Base-by-base conservation (phyloP, 2,888 invertebrate genomes). In the Hylaea fasciaria region DNA sequence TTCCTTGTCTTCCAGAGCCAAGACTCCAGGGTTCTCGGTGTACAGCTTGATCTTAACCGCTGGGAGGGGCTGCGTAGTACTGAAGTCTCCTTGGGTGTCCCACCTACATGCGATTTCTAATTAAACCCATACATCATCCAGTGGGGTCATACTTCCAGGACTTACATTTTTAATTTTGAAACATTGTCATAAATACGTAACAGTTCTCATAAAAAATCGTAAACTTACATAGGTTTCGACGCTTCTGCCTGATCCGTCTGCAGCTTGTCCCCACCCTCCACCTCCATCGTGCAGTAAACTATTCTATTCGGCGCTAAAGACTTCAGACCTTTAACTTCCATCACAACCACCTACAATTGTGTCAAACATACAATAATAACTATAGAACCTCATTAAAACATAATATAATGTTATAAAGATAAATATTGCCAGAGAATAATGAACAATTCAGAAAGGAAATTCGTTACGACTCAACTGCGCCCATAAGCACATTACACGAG, bases 271-370 rank as follows among this genome's bases (percentile, higher is more conserved):
- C 99, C 98, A 65, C 98, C 99, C 89, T 99, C 99, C 39, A 99
- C 98, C 92, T 99, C 99, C 99, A 99, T 99, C 17, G 99, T 99
- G 89, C 99, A 99, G 92, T 99, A 99, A 51, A 99, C 99, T 85
- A 99, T 99, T 81, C 99, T 95, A 93, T 98, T 99, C 37, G 98
- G 97, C 67, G 98, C 96, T 81, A 99, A 93, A 55, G 98, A 98
- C 92, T 99, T 99, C 71, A 99, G 94, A 73, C 98, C 98, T 89
- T 99, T 98, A 55, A 99, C 99, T 93, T 99, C 99, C 97, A 99
- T 98, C 57, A 99, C 99, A 81, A 99, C 97, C 70, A 99, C 98
- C 97, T 97, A 90, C 68, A 93, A 93, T 77, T 43, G 63, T 44
- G 43, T 65, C 7, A 65, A 64, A 59, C 32, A 57, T 48, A 47